Evolutionary conservation across 2,888 invertebrate genomes (phyloP).

Genomic region (Diarsia brunnea): DNA sequence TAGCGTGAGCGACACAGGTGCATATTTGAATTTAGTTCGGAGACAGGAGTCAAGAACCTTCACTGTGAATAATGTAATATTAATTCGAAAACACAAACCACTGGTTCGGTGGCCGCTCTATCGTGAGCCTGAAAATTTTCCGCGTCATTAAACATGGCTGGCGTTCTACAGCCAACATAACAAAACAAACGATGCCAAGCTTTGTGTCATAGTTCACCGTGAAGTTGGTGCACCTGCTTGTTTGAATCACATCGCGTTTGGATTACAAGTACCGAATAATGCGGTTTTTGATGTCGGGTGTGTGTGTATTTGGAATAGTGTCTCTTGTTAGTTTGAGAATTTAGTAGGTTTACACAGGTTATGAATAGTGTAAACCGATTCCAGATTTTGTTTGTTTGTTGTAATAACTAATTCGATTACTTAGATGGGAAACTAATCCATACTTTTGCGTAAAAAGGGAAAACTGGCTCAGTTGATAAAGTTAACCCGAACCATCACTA

Average conservation of each 20-base stretch:
- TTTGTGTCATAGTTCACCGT: constrained; percentile 75
- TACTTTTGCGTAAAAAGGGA: not conserved
- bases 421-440: not conserved
- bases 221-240: constrained; percentile 70
- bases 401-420: not conserved
- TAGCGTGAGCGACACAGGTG: constrained; percentile 29
- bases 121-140: constrained; percentile 80
- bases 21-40: constrained; percentile 46
- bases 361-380: no score
- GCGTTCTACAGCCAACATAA: constrained; percentile 67
- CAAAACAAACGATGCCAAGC: constrained; percentile 70
- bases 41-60: constrained; percentile 54
- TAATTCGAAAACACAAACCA: constrained; percentile 80
- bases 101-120: constrained; percentile 73
- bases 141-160: constrained; percentile 81
- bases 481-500: not conserved
- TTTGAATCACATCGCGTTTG: constrained; percentile 39
- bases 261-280: constrained; percentile 39
- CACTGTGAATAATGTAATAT: constrained; percentile 70
- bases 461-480: not conserved
- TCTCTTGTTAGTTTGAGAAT: not conserved
- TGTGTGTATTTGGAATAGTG: not conserved
- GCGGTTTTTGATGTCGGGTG: constrained; percentile 2
- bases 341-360: not conserved
- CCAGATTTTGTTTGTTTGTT: no score